A percentile compares a stretch with the other conserved stretches of the same genome.
Evolutionary conservation across 2,888 invertebrate species (phyloP).

Genomic region (Hetaerina titia): DNA sequence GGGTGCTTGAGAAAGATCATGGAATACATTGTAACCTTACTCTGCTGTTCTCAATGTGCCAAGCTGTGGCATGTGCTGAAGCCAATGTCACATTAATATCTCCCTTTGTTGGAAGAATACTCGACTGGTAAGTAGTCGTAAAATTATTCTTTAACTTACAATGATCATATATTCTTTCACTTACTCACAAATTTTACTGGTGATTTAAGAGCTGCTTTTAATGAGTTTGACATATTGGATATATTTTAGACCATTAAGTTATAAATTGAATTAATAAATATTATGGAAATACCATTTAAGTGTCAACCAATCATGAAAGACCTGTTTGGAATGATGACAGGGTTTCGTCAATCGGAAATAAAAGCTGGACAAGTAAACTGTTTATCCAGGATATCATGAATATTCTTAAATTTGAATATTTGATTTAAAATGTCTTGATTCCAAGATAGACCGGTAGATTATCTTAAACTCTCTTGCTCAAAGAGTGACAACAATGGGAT

Average conservation of each 20-base stretch:
- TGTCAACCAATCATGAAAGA: too few relatives aligned
- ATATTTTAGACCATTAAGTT: background rate
- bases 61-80: conserved; percentile 99
- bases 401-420: too few relatives aligned
- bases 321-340: too few relatives aligned
- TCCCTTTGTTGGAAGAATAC: conserved; percentile 98
- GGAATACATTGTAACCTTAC: conserved; percentile 99
- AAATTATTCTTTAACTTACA: background rate
- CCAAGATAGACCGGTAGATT: too few relatives aligned
- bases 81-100: conserved; percentile 98
- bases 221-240: background rate
- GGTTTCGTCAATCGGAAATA: too few relatives aligned
- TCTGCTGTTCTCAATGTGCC: conserved; percentile 95
- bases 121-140: conserved; percentile 88
- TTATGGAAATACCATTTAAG: background rate
- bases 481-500: too few relatives aligned
- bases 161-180: background rate
- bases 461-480: too few relatives aligned
- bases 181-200: too few relatives aligned
- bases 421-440: too few relatives aligned
- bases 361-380: too few relatives aligned
- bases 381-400: too few relatives aligned
- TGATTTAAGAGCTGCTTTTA: too few relatives aligned
- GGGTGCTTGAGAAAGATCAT: conserved; percentile 92
- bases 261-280: background rate